Conservation (phyloP, 2,797 vertebrate genomes). For the Ambastaia sidthimunki region DNA sequence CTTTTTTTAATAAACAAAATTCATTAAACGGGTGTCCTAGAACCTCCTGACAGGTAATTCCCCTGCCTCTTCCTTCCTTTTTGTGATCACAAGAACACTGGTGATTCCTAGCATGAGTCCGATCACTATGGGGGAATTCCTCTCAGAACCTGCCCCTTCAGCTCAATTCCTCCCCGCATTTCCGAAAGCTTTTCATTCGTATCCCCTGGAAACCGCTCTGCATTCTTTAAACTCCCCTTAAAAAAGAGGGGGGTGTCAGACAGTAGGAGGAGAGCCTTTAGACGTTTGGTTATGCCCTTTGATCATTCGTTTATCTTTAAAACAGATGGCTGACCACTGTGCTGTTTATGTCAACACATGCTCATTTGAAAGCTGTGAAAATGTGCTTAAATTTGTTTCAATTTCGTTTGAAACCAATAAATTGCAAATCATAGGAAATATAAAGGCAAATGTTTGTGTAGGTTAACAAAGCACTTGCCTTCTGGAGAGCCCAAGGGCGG, state of each 20-base stretch:
- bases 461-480: conserved; percentile 56
- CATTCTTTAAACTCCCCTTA: conserved; percentile 80
- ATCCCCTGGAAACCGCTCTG: conserved; percentile 87
- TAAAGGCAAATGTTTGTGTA: conserved; percentile 57
- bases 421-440: conserved; percentile 72
- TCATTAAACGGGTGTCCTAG: conserved; percentile 75
- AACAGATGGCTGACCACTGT: conserved; percentile 80
- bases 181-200: conserved; percentile 86
- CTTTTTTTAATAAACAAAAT: conserved; percentile 79
- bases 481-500: conserved; percentile 48
- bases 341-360: conserved; percentile 74
- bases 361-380: conserved; percentile 65
- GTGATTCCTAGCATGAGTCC: conserved; percentile 81
- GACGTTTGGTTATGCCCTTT: conserved; percentile 81
- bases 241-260: conserved; percentile 61
- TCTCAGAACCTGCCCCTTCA: conserved; percentile 77
- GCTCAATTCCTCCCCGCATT: conserved; percentile 82
- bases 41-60: conserved; percentile 76
- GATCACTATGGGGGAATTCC: conserved; percentile 80
- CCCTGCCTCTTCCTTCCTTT: conserved; percentile 77
- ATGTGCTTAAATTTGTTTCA: too few relatives aligned
- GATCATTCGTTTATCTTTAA: conserved; percentile 82
- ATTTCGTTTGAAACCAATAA: conserved; percentile 68
- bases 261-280: conserved; percentile 63
- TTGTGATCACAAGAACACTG: conserved; percentile 79